phyloP scores from a whole-genome alignment of 2,113 vertebrate genomes.

The Nematolebias whitei region DNA sequence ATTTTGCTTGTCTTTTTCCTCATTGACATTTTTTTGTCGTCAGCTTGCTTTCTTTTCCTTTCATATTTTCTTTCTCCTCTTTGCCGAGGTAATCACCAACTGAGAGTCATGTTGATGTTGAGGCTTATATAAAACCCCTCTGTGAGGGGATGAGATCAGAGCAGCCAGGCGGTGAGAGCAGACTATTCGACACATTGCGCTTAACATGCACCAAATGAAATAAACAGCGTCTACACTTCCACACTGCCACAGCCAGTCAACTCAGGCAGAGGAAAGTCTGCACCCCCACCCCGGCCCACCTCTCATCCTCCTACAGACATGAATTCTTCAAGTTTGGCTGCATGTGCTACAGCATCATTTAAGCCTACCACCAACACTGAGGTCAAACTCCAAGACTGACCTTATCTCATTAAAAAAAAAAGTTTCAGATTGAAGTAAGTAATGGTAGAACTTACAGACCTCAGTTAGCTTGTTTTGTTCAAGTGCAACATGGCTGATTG shows the following conservation, averaged over 20 bases:
- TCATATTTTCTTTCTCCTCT: slow-evolving; percentile 6
- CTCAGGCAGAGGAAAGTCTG: slow-evolving; percentile 19
- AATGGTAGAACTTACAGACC: slow-evolving; percentile 24
- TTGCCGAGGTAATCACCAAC: slow-evolving; percentile 32
- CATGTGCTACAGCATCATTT: slow-evolving; percentile 12
- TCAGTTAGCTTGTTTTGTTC: slow-evolving; percentile 57
- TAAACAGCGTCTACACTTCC: slow-evolving; percentile 32
- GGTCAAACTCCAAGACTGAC: slow-evolving; percentile 41
- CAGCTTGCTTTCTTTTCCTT: neutral
- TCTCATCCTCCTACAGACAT: slow-evolving; percentile 4
- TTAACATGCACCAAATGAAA: slow-evolving; percentile 49
- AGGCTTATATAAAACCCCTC: slow-evolving; percentile 49
- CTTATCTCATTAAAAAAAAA: slow-evolving; percentile 62
- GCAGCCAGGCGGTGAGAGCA: slow-evolving; percentile 58
- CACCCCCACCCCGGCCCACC: neutral
- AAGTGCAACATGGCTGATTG: slow-evolving; percentile 45
- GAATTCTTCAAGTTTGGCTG: slow-evolving; percentile 12
- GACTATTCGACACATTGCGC: slow-evolving; percentile 51
- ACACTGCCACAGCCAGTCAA: slow-evolving; percentile 12
- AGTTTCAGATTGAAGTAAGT: slow-evolving; percentile 17
- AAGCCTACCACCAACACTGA: slow-evolving; percentile 1
- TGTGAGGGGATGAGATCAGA: slow-evolving; percentile 53
- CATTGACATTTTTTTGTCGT: neutral
- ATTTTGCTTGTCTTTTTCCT: neutral
- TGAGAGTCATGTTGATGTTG: slow-evolving; percentile 53